phyloP scores from a whole-genome alignment of 2,113 vertebrate genomes.

The Cryptomyrus ogoouensis region DNA sequence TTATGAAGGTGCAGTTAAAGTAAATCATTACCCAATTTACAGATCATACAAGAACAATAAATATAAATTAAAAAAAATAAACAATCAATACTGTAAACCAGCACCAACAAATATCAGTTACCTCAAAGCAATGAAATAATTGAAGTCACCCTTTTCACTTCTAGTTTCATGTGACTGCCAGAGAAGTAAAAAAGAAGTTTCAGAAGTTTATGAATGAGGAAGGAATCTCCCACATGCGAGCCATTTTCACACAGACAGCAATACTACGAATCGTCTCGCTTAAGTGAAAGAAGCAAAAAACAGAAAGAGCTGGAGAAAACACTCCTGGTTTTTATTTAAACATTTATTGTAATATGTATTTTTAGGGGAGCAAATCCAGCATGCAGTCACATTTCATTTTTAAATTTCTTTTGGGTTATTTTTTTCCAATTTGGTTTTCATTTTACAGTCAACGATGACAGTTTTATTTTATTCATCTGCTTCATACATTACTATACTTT shows the following conservation, averaged over 20 bases:
- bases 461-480: neutral
- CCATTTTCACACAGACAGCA: neutral
- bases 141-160: neutral
- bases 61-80: neutral
- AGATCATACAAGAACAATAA: neutral
- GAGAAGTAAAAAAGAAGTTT: neutral
- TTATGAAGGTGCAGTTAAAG: neutral
- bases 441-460: neutral
- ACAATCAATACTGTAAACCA: neutral
- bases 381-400: neutral
- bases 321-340: neutral
- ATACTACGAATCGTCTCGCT: neutral
- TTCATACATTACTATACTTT: neutral
- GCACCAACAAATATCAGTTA: neutral
- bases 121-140: neutral
- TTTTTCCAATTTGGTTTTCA: neutral
- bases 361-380: neutral
- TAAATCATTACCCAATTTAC: neutral
- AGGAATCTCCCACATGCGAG: neutral
- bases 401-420: neutral
- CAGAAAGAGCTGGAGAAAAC: neutral
- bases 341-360: neutral
- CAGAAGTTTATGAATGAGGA: neutral
- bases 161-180: neutral
- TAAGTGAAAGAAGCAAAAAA: neutral